These are phyloP conservation scores for Drosophila mimica DNA, from an alignment of 2,888 invertebrate genomes.

Conservation along the genomic window DNA sequence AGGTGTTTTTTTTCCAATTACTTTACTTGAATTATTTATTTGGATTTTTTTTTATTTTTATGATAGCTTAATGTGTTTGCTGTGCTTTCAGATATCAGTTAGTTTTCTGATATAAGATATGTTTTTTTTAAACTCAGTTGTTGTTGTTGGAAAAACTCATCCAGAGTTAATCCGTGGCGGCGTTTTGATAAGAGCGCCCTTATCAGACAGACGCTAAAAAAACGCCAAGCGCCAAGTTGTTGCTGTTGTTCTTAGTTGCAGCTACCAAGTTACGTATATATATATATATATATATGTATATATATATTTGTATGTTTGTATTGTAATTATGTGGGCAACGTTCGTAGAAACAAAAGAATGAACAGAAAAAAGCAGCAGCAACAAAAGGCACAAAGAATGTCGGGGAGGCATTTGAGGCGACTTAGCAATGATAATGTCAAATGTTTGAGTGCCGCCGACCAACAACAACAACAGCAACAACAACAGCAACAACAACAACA, in stretches of 20 bases:
- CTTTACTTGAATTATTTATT: background rate
- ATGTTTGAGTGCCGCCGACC: constrained; percentile 58
- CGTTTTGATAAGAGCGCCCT: constrained; percentile 64
- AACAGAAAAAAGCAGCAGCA: constrained; percentile 3
- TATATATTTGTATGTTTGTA: constrained; percentile 22
- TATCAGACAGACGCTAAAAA: constrained; percentile 50
- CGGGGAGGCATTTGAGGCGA: constrained; percentile 65
- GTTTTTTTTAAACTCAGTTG: background rate
- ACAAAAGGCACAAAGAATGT: constrained; percentile 54
- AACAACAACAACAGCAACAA: constrained; percentile 17
- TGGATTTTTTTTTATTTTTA: constrained; percentile 5
- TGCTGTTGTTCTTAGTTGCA: constrained; percentile 29
- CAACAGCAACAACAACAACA: constrained; percentile 20
- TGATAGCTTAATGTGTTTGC: constrained; percentile 52
- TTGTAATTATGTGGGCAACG: constrained; percentile 64
- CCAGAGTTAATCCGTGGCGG: constrained; percentile 68
- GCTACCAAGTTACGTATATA: constrained; percentile 36
- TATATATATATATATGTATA: background rate
- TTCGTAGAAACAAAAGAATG: constrained; percentile 32
- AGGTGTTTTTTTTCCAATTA: background rate
- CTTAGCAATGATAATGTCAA: constrained; percentile 76
- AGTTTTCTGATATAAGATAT: background rate
- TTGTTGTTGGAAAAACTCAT: constrained; percentile 51
- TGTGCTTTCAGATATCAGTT: constrained; percentile 36
- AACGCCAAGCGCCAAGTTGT: constrained; percentile 48